Conservation (phyloP, 1,140 invertebrate species). For the Nautilus pompilius region DNA sequence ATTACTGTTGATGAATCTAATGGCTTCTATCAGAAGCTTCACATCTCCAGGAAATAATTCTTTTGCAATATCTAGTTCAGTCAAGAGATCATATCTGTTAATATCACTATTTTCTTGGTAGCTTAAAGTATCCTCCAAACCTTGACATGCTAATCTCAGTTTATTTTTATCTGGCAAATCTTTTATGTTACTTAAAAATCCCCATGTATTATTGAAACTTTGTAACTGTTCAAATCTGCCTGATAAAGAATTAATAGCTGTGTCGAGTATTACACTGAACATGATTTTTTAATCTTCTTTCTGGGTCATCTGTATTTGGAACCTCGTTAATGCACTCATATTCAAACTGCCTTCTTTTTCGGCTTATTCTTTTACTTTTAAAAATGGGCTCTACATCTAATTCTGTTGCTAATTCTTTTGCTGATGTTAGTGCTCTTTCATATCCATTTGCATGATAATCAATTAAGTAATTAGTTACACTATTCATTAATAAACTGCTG, state of each 20-base stretch:
- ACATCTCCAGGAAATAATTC: background rate
- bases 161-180: background rate
- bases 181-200: background rate
- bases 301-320: background rate
- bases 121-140: background rate
- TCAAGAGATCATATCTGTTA: background rate
- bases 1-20: background rate
- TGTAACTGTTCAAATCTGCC: background rate
- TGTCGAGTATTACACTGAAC: background rate
- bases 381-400: background rate
- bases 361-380: background rate
- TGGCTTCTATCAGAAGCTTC: background rate
- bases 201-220: background rate
- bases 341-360: background rate
- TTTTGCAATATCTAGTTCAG: background rate
- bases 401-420: background rate
- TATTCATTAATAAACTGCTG: no score
- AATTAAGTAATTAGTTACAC: background rate
- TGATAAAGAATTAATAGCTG: background rate
- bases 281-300: background rate
- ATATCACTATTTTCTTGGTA: background rate
- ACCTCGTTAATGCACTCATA: background rate
- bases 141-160: background rate
- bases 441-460: background rate
- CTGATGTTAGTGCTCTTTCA: background rate